Evolutionary conservation across 2,113 vertebrate genomes (phyloP).

Genomic region (Tachysurus vachellii): DNA sequence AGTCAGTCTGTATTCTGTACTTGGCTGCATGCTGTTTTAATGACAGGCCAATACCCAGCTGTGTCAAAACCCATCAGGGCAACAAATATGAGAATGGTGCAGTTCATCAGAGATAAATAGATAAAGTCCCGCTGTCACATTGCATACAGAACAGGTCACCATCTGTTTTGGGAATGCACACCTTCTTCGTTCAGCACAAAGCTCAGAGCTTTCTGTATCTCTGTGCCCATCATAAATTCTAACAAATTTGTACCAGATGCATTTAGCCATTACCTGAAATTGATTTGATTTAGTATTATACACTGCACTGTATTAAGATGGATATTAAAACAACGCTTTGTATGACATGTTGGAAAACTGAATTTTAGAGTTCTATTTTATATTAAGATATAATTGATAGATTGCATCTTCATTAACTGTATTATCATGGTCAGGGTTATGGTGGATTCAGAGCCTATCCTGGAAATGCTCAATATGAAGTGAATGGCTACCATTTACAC

Average conservation of each 20-base stretch:
- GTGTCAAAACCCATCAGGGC: conserved; percentile 33
- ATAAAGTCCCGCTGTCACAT: conserved; percentile 8
- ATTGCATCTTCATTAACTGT: background rate
- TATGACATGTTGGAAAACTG: background rate
- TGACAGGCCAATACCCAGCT: conserved; percentile 28
- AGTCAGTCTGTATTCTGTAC: conserved; percentile 8
- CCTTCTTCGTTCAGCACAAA: background rate
- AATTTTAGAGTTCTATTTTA: background rate
- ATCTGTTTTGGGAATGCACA: background rate
- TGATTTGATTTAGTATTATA: background rate
- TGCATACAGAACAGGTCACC: background rate
- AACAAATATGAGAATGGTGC: conserved; percentile 9
- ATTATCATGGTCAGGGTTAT: background rate
- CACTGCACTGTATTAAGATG: background rate
- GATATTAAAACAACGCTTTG: background rate
- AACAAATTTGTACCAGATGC: background rate
- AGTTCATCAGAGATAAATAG: conserved; percentile 23
- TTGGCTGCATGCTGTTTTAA: conserved; percentile 3
- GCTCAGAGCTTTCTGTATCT: background rate
- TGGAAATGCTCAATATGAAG: background rate
- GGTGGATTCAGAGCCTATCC: background rate
- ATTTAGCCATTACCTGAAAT: background rate
- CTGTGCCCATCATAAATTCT: background rate
- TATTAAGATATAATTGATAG: background rate
- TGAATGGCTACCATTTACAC: background rate